Evolutionary conservation across 2,113 vertebrate species (phyloP).

Genomic region (Fulmarus glacialis): DNA sequence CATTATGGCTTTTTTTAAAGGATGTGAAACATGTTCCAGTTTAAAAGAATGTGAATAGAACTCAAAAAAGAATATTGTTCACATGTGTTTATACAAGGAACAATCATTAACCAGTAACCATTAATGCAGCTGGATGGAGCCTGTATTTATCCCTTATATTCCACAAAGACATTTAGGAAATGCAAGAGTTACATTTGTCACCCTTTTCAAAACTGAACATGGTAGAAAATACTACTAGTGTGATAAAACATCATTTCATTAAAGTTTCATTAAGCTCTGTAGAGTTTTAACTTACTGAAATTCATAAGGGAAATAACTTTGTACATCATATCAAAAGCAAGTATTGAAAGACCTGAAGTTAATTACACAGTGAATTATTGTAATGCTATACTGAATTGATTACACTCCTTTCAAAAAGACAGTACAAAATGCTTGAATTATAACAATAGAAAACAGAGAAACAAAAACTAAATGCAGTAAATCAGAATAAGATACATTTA

Average conservation of each 20-base stretch:
- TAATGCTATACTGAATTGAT: background rate
- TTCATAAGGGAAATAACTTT: conserved; percentile 8
- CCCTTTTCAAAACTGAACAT: background rate
- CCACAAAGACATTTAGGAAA: background rate
- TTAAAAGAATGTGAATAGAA: background rate
- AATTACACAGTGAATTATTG: conserved; percentile 22
- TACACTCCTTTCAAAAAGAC: background rate
- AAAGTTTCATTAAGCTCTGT: conserved; percentile 9
- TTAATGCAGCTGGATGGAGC: background rate
- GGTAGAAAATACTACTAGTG: background rate
- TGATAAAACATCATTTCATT: background rate
- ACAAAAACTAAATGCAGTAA: background rate
- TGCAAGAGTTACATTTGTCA: background rate
- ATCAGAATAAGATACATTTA: background rate
- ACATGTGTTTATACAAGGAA: background rate
- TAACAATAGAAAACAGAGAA: background rate
- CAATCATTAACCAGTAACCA: background rate
- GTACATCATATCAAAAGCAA: background rate
- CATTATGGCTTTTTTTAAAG: background rate
- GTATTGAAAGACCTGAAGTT: background rate
- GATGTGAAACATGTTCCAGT: background rate
- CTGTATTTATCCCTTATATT: background rate
- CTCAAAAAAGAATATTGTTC: background rate
- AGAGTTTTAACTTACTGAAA: background rate
- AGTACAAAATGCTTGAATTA: background rate